Percentiles rank a stretch among this genome's conserved stretches.
These are phyloP conservation scores for Labrus mixtus DNA, from an alignment of 2,113 vertebrate species.

Conservation along the genomic window DNA sequence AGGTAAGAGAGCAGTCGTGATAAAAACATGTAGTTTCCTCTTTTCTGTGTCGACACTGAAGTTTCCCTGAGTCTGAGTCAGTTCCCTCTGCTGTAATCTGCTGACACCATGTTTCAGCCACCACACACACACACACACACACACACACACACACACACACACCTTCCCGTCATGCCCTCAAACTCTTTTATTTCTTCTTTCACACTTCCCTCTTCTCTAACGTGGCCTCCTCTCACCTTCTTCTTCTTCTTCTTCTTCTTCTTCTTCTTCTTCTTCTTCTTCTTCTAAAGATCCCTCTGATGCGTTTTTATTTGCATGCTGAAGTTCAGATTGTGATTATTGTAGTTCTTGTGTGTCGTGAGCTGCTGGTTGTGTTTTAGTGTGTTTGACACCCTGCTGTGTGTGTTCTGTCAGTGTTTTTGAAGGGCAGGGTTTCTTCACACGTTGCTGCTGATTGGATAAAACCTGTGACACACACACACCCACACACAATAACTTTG, in stretches of 20 bases:
- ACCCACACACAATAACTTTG: no score
- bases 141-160: conserved; percentile 28
- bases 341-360: no score
- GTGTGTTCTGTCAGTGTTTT: no score
- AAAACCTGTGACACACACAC: no score
- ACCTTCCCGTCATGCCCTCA: conserved; percentile 46
- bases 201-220: conserved; percentile 49
- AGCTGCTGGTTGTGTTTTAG: no score
- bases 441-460: no score
- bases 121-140: conserved; percentile 41
- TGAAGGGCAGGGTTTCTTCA: no score
- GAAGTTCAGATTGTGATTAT: no score
- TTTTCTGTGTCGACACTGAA: conserved; percentile 50
- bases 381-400: no score
- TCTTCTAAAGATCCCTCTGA: no score
- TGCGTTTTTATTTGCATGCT: no score
- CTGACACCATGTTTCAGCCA: conserved; percentile 60
- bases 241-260: no score
- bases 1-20: conserved; percentile 45
- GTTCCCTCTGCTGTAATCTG: conserved; percentile 54
- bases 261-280: background rate
- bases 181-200: conserved; percentile 49
- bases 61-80: conserved; percentile 10
- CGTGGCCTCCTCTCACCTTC: background rate
- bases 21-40: conserved; percentile 52